phyloP scores from a whole-genome alignment of 2,113 vertebrate genomes.

The Cyphomyrus plagiostoma region DNA sequence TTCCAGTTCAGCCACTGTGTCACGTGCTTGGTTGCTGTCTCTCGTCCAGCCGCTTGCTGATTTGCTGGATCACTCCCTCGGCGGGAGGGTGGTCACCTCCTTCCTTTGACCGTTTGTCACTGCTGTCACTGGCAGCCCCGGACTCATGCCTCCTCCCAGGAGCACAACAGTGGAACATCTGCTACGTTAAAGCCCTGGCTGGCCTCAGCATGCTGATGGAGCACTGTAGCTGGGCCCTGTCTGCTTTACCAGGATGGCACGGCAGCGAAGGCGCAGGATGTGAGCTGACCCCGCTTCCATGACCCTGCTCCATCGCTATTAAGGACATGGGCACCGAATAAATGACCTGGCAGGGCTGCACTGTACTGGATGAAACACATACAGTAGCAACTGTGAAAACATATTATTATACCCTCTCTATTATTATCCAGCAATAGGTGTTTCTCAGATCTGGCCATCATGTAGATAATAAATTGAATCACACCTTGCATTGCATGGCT shows the following conservation, averaged over 20 bases:
- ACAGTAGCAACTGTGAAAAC: background rate
- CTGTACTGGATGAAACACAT: background rate
- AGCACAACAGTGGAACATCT: background rate
- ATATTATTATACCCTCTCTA: background rate
- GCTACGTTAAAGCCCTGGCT: background rate
- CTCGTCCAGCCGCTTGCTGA: background rate
- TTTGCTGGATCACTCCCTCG: background rate
- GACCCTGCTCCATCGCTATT: background rate
- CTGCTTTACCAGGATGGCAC: background rate
- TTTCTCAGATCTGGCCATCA: background rate
- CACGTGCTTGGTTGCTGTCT: background rate
- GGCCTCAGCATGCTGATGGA: background rate
- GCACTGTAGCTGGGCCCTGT: background rate
- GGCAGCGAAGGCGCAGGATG: background rate
- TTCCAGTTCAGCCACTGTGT: background rate
- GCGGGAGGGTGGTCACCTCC: background rate
- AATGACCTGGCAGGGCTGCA: background rate
- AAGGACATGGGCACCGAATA: background rate
- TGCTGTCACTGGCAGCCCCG: background rate
- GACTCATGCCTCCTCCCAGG: background rate
- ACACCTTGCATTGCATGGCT: background rate
- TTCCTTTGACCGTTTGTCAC: slow-evolving; percentile 10
- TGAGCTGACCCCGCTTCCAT: background rate
- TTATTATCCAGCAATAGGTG: background rate
- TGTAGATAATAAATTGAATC: background rate